phyloP scores from a whole-genome alignment of 2,113 vertebrate genomes.

The Rhodinocichla rosea region DNA sequence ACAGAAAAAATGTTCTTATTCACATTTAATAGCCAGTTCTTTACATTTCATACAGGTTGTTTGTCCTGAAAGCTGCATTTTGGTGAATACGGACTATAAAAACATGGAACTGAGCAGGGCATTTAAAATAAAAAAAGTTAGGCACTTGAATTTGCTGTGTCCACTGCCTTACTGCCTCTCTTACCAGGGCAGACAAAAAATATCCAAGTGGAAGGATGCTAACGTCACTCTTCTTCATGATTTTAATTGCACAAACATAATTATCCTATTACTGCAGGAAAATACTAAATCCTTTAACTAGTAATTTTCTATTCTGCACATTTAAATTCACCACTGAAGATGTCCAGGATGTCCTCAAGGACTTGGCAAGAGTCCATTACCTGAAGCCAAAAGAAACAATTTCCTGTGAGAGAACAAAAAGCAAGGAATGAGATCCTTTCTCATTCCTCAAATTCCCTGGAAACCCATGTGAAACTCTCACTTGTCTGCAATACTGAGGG shows the following conservation, averaged over 20 bases:
- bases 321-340: neutral
- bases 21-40: neutral
- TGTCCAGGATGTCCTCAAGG: rapidly evolving
- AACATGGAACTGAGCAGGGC: neutral
- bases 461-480: neutral
- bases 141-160: neutral
- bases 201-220: neutral
- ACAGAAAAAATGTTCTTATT: neutral
- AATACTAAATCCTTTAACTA: neutral
- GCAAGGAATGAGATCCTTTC: neutral
- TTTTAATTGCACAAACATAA: neutral
- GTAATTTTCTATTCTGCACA: neutral
- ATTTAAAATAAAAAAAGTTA: neutral
- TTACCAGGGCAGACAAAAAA: neutral
- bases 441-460: neutral
- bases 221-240: neutral
- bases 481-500: neutral
- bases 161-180: neutral
- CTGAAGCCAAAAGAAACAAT: neutral
- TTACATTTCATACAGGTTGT: neutral
- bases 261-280: neutral
- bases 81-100: neutral
- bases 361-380: neutral
- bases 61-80: neutral
- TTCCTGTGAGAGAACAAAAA: neutral